Evolutionary conservation across 2,797 vertebrate species (phyloP), one percentile per base, ranked within the genome.

Genomic region (Poeciliopsis gracilis): DNA sequence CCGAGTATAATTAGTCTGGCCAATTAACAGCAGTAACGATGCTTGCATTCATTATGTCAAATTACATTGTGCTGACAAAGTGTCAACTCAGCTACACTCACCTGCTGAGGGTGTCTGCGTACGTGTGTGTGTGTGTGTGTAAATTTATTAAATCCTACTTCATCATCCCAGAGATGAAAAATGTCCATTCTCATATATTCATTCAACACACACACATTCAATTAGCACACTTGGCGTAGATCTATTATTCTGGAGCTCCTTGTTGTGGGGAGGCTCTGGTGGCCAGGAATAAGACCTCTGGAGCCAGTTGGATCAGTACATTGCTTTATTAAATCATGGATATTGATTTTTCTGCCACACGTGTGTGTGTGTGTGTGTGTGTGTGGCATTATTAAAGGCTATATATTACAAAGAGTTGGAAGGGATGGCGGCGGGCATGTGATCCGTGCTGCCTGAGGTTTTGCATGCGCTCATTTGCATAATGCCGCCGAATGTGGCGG

Each of bases 1-100:
- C 95, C 69, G 98, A 99, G 98, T 98, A 98, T 99, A 99, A 99
- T 99, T 99, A 99, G 98, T 97, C 97, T 97, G 97, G 97, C 97
- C 98, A 99, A 99, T 99, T 99, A 99, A 98, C 97, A 98, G 97
- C 98, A 98, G 97, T 98, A 99, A 99, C 98, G 97, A 98, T 97
- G 97, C 93, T 94, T 94, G 97, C 97, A 97, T 98, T 98, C 97
- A 98, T 98, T 98, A 98, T 98, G 97, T 98, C 97, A 98, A 98
- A 98, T 98, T 98, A 98, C 97, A 97, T 80, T 78, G 90, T 86
- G 93, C 92, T 94, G 92, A 95, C 93, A 94, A 97, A 98, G 97
- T 98, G 97, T 98, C 97, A 98, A 97, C 97, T 98, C 98, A 98
- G 98, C 97, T 96, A 77, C 63, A 95, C 95, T 98, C 97, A 98